Evolutionary conservation across 2,888 invertebrate species (phyloP).

Genomic region (Drosophila antonietae): DNA sequence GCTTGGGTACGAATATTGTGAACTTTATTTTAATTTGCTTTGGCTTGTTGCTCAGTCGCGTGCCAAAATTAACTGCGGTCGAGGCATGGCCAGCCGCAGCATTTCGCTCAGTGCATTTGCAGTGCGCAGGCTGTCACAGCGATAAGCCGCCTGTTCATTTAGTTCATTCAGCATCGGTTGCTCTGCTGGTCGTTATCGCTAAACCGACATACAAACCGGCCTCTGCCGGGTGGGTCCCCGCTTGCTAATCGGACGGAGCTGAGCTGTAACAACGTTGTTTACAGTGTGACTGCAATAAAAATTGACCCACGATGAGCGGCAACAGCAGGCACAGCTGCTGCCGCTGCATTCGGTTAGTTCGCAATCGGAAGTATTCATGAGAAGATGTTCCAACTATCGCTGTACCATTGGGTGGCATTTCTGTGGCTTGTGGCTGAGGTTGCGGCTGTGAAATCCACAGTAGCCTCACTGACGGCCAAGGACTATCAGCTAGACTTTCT

Average conservation of each 20-base stretch:
- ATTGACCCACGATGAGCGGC: slow-evolving; percentile 21
- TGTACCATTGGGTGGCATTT: slow-evolving; percentile 15
- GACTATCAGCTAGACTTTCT: slow-evolving; percentile 66
- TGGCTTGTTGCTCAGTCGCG: slow-evolving; percentile 47
- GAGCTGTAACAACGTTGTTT: slow-evolving; percentile 41
- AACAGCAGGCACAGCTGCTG: slow-evolving; percentile 1
- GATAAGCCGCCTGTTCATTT: slow-evolving; percentile 42
- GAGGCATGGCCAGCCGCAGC: slow-evolving; percentile 17
- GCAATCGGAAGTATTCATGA: slow-evolving; percentile 28
- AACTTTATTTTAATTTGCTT: slow-evolving; percentile 51
- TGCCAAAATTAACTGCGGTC: slow-evolving; percentile 27
- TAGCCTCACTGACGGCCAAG: slow-evolving; percentile 39
- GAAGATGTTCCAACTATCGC: slow-evolving; percentile 51
- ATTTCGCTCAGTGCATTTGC: slow-evolving; percentile 49
- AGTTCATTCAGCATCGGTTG: slow-evolving; percentile 34
- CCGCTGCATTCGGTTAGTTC: slow-evolving; percentile 38
- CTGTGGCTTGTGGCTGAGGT: slow-evolving; percentile 21
- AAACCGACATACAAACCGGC: slow-evolving; percentile 51
- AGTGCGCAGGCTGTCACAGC: slow-evolving; percentile 13
- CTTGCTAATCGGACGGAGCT: slow-evolving; percentile 44
- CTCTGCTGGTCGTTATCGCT: slow-evolving; percentile 39
- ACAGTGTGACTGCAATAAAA: slow-evolving; percentile 41
- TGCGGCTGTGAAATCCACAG: slow-evolving; percentile 4
- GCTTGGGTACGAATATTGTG: slow-evolving; percentile 29
- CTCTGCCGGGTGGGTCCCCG: neutral